A percentile compares a stretch with the other conserved stretches of the same genome.
Conservation (phyloP, 2,797 vertebrate species). For the Enteromius fasciolatus region DNA sequence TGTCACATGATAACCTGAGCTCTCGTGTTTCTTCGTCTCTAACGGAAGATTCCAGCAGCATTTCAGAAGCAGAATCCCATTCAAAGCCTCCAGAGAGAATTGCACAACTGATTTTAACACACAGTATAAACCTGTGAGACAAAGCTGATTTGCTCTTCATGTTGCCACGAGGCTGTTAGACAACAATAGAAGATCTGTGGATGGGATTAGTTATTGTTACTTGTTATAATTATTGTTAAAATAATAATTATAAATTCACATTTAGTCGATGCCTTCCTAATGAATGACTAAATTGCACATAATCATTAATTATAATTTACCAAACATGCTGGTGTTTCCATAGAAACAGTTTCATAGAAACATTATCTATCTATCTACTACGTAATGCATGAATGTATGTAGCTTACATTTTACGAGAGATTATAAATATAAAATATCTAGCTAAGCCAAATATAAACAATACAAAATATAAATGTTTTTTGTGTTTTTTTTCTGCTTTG, state of each 20-base stretch:
- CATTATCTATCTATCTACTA: no score
- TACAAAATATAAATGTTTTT: no score
- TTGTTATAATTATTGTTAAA: neutral
- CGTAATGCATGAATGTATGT: no score
- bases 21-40: neutral
- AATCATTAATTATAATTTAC: neutral
- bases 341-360: neutral
- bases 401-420: no score
- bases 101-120: neutral
- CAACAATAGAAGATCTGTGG: neutral
- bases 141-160: neutral
- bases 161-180: neutral
- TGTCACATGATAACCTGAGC: constrained; percentile 1
- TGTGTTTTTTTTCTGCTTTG: no score
- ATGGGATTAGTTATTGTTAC: neutral
- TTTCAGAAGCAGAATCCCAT: neutral
- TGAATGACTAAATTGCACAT: neutral
- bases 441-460: no score
- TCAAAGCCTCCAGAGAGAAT: neutral
- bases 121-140: neutral
- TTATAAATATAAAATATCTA: no score
- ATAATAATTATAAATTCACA: neutral
- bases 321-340: neutral
- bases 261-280: neutral
- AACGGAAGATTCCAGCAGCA: neutral